phyloP scores from a whole-genome alignment of 2,113 vertebrate genomes.

The Merops nubicus region DNA sequence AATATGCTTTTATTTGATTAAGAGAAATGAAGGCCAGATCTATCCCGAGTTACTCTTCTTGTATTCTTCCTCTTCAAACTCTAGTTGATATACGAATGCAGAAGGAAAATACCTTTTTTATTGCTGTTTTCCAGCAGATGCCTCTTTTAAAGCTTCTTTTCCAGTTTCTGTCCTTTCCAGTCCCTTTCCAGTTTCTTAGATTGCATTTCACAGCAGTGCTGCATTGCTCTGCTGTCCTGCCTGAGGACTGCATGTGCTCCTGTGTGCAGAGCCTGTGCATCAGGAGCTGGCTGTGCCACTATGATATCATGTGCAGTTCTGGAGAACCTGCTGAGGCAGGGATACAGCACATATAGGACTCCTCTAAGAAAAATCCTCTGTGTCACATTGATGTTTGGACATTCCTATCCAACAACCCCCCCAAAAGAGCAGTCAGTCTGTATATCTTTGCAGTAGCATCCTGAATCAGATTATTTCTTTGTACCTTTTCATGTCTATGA shows the following conservation, averaged over 20 bases:
- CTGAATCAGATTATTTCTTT: background rate
- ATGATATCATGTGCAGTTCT: accelerated
- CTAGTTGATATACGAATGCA: background rate
- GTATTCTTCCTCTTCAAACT: background rate
- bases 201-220: background rate
- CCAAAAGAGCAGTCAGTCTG: background rate
- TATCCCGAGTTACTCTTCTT: background rate
- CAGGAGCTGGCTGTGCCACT: background rate
- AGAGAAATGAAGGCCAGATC: background rate
- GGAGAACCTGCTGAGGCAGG: background rate
- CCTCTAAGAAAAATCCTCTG: background rate
- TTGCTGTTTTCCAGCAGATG: background rate
- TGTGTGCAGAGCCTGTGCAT: background rate
- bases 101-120: background rate
- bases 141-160: background rate
- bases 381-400: background rate
- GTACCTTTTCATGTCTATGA: background rate
- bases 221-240: background rate
- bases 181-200: background rate
- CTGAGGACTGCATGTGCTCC: background rate
- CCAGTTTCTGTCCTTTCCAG: background rate
- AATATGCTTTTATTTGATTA: background rate
- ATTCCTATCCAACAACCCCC: background rate
- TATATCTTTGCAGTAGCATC: background rate
- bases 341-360: background rate